Percentiles rank a stretch among this genome's conserved stretches.
Evolutionary conservation across 2,888 invertebrate genomes (phyloP).

Genomic region (Netelia fuscicornis): DNA sequence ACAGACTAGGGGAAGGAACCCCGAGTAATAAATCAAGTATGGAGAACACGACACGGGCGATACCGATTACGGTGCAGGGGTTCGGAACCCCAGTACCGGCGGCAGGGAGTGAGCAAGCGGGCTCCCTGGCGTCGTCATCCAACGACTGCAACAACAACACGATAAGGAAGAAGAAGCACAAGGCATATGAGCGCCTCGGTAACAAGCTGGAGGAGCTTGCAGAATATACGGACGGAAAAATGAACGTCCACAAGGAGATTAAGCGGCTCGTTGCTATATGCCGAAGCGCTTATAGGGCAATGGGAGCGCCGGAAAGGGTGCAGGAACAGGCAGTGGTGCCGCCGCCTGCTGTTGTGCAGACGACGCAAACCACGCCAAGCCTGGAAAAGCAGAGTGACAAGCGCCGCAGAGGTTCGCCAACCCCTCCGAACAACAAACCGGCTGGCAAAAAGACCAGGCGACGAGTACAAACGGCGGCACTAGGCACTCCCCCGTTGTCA

Average conservation of each 20-base stretch:
- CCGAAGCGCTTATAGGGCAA: too few species aligned
- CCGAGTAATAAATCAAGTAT: not conserved
- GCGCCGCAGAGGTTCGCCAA: conserved; percentile 6
- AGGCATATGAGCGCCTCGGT: not conserved
- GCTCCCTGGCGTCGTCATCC: conserved; percentile 16
- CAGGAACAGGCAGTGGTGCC: not conserved
- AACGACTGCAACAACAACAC: not conserved
- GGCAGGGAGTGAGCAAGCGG: conserved; percentile 12
- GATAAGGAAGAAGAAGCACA: not conserved
- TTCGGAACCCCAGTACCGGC: conserved; percentile 16
- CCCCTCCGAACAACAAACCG: not conserved
- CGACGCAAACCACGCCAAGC: not conserved
- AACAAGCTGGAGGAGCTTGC: conserved; percentile 1
- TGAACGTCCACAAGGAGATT: conserved; percentile 5
- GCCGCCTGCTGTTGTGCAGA: not conserved
- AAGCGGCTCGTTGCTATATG: not conserved
- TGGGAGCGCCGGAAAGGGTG: not conserved
- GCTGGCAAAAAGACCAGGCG: not conserved
- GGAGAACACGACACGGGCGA: not conserved
- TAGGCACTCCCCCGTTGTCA: too few species aligned
- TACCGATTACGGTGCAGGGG: conserved; percentile 29
- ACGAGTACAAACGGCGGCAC: not conserved
- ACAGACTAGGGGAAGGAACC: conserved; percentile 34
- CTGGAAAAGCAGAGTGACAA: not conserved
- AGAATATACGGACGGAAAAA: not conserved